A percentile compares a stretch with the other conserved stretches of the same genome.
phyloP scores from a whole-genome alignment of 2,113 vertebrate species.

The Petrocephalus zakoni region DNA sequence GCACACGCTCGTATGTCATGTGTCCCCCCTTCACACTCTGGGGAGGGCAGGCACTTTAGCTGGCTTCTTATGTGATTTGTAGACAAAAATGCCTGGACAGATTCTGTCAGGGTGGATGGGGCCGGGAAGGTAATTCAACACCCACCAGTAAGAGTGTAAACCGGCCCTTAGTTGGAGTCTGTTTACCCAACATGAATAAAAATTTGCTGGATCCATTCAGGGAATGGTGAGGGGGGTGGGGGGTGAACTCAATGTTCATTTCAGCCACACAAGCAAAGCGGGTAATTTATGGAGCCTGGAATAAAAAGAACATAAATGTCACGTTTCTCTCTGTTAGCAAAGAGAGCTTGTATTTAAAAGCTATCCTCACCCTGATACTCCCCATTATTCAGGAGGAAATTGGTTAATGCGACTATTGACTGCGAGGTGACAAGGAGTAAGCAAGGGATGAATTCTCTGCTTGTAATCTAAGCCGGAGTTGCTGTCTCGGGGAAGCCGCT shows the following conservation, averaged over 20 bases:
- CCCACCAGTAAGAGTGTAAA: not conserved
- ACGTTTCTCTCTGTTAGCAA: constrained; percentile 31
- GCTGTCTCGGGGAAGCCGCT: constrained; percentile 52
- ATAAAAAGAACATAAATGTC: constrained; percentile 28
- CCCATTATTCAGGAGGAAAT: constrained; percentile 53
- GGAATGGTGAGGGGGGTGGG: not conserved
- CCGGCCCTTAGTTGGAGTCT: constrained; percentile 4
- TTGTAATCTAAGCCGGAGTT: constrained; percentile 47
- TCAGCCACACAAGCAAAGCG: constrained; percentile 8
- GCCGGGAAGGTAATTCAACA: not conserved
- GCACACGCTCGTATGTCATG: not conserved
- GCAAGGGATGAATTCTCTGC: constrained; percentile 53
- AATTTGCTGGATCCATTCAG: constrained; percentile 22
- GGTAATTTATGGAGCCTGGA: constrained; percentile 6
- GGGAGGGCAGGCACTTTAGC: not conserved
- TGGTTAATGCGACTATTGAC: constrained; percentile 53
- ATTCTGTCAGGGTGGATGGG: not conserved
- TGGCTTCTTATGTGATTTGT: not conserved
- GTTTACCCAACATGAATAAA: not conserved
- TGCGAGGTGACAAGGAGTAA: constrained; percentile 51
- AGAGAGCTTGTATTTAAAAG: constrained; percentile 37
- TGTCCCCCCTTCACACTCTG: not conserved
- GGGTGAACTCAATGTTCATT: constrained; percentile 28
- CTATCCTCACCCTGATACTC: constrained; percentile 40
- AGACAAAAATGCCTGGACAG: not conserved